phyloP scores from a whole-genome alignment of 30 jellyfish, hydroid and myxozoan genomes.

The Turritopsis rubra region DNA sequence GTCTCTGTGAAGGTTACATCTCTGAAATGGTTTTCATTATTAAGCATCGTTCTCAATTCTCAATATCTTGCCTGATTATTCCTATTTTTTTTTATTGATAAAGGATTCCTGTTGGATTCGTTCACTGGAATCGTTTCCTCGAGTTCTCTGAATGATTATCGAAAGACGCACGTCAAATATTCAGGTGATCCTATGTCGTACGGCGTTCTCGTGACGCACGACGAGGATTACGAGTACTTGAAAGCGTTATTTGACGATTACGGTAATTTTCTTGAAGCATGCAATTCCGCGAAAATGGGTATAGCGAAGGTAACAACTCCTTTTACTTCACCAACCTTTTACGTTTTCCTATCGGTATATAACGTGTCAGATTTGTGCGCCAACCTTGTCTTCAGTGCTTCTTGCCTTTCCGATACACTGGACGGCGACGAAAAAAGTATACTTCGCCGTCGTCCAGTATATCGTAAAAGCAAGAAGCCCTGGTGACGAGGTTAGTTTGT shows the following conservation, averaged over 20 bases:
- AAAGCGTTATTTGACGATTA: background rate
- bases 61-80: background rate
- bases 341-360: too few species aligned
- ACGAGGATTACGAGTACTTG: background rate
- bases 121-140: background rate
- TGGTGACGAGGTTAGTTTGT: too few species aligned
- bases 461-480: too few species aligned
- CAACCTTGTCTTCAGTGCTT: too few species aligned
- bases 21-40: too few species aligned
- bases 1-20: too few species aligned
- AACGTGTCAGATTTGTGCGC: too few species aligned
- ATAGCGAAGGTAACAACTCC: background rate
- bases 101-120: background rate
- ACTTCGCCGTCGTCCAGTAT: too few species aligned
- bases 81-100: background rate
- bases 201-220: background rate
- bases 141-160: background rate
- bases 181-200: background rate
- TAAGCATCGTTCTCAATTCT: too few species aligned
- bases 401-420: too few species aligned
- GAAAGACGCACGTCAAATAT: background rate
- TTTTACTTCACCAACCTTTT: too few species aligned
- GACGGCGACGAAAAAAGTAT: too few species aligned
- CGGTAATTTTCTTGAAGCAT: background rate
- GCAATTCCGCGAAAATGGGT: background rate